phyloP scores from a whole-genome alignment of 2,888 invertebrate species.

The Anagyrus pseudococci region DNA sequence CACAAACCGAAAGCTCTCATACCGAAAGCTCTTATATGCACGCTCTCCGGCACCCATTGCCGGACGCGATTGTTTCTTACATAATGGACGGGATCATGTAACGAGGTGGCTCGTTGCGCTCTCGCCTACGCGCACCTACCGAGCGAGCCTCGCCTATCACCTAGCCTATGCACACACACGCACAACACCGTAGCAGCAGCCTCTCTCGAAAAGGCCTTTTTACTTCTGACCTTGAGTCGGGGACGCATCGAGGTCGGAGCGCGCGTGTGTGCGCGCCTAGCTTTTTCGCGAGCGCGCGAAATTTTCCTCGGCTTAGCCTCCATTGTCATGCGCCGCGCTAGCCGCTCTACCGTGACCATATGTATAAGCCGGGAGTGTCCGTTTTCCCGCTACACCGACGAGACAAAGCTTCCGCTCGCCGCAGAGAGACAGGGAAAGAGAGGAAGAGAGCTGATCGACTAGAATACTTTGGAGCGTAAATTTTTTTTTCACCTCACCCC shows the following conservation, averaged over 20 bases:
- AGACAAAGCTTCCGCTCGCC: background rate
- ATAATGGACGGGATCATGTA: slow-evolving; percentile 61
- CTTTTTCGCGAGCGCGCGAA: slow-evolving; percentile 5
- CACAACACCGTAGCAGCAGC: background rate
- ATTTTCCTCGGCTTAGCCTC: too few species aligned
- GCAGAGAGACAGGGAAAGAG: background rate
- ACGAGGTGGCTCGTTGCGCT: slow-evolving; percentile 50
- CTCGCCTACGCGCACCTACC: slow-evolving; percentile 42
- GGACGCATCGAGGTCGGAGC: slow-evolving; percentile 1
- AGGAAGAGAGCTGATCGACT: background rate
- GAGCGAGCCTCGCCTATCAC: slow-evolving; percentile 33
- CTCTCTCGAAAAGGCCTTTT: slow-evolving; percentile 55
- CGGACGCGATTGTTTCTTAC: slow-evolving; percentile 60
- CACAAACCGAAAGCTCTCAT: too few species aligned
- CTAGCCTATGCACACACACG: background rate
- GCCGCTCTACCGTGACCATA: too few species aligned
- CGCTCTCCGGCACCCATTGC: slow-evolving; percentile 54
- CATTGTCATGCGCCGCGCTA: too few species aligned
- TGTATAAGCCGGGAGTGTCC: too few species aligned
- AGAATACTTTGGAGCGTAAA: too few species aligned
- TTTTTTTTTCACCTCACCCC: background rate
- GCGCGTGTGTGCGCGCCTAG: background rate
- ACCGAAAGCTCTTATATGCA: too few species aligned
- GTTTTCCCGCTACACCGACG: too few species aligned
- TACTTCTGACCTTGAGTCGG: slow-evolving; percentile 58